A percentile compares a stretch with the other conserved stretches of the same genome.
These are phyloP conservation scores for Liodrosophila aerea DNA, from an alignment of 2,888 invertebrate species.

Conservation along the genomic window DNA sequence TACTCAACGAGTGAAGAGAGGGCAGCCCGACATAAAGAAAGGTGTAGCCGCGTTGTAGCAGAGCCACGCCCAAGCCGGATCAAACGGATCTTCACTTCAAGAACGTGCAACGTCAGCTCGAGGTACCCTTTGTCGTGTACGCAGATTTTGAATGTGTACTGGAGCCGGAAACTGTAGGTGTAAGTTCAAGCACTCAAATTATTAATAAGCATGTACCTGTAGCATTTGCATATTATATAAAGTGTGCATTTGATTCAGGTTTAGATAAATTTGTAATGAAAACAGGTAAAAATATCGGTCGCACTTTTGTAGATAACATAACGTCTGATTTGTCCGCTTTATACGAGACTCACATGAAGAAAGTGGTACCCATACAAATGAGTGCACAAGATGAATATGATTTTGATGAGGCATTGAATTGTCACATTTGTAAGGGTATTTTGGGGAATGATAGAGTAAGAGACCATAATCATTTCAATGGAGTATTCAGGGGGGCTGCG, in stretches of 20 bases:
- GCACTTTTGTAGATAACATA: not conserved
- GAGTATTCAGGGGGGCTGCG: too few species aligned
- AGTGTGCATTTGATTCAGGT: not conserved
- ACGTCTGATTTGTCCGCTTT: not conserved
- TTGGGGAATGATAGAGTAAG: not conserved
- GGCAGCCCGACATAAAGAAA: not conserved
- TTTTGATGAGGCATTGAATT: not conserved
- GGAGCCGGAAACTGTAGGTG: not conserved
- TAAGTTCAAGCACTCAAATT: not conserved
- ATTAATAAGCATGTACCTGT: not conserved
- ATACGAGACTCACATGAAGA: not conserved
- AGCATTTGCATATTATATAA: not conserved
- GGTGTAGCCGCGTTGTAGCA: not conserved
- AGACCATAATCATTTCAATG: too few species aligned
- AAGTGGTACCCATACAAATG: not conserved
- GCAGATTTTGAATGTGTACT: slow-evolving; percentile 1
- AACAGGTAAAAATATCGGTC: not conserved
- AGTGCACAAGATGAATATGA: not conserved
- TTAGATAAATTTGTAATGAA: not conserved
- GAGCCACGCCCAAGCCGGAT: not conserved
- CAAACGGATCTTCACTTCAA: not conserved
- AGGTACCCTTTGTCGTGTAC: not conserved
- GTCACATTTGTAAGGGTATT: not conserved
- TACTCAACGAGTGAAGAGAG: not conserved
- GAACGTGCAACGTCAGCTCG: not conserved